A percentile compares a stretch with the other conserved stretches of the same genome.
These are phyloP conservation scores for Maniola hyperantus DNA, from an alignment of 2,888 invertebrate genomes.

Conservation along the genomic window DNA sequence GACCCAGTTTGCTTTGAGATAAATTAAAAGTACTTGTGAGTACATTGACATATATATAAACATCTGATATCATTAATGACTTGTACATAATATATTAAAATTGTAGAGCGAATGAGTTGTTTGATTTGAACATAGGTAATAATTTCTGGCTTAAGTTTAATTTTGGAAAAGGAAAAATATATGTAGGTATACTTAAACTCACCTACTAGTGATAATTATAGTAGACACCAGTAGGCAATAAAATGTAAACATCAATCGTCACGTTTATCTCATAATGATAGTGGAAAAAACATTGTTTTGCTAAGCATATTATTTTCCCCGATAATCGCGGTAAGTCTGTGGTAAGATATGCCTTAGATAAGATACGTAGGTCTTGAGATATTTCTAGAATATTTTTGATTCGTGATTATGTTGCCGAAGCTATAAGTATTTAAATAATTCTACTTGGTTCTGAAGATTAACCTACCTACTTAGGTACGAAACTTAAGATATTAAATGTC, in stretches of 20 bases:
- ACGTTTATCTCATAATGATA: slow-evolving; percentile 18
- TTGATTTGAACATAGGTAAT: too few relatives aligned
- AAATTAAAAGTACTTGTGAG: not conserved
- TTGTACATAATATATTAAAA: not conserved
- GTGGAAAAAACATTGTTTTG: slow-evolving; percentile 27
- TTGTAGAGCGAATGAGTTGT: not conserved
- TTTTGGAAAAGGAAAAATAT: not conserved
- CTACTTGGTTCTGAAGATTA: not conserved
- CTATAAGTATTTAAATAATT: not conserved
- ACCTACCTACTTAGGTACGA: too few relatives aligned
- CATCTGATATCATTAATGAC: not conserved
- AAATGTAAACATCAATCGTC: slow-evolving; percentile 5
- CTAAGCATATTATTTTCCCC: slow-evolving; percentile 20
- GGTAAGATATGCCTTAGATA: slow-evolving; percentile 24
- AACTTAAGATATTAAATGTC: too few relatives aligned
- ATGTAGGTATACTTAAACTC: not conserved
- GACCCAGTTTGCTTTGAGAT: slow-evolving; percentile 8
- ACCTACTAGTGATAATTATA: not conserved
- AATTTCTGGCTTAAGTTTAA: not conserved
- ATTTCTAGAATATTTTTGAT: slow-evolving; percentile 3
- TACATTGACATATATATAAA: not conserved
- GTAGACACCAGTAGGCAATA: not conserved
- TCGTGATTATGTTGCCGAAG: not conserved
- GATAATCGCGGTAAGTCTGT: slow-evolving; percentile 22
- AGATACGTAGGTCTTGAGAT: slow-evolving; percentile 24